A percentile compares a stretch with the other conserved stretches of the same genome.
phyloP scores from a whole-genome alignment of 2,113 vertebrate genomes.

The Pelusios castaneus region DNA sequence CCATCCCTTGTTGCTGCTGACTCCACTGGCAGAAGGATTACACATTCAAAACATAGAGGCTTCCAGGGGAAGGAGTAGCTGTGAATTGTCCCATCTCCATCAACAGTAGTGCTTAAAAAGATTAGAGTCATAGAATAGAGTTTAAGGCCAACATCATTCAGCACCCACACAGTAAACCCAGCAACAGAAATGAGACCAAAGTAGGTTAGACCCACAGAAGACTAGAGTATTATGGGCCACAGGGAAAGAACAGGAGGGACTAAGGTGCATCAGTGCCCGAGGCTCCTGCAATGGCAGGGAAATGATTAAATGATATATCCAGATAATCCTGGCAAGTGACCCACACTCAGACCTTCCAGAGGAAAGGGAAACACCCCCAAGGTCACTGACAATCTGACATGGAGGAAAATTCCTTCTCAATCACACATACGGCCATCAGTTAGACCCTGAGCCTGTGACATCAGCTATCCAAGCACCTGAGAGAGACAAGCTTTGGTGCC shows the following conservation, averaged over 20 bases:
- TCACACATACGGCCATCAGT: background rate
- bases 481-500: background rate
- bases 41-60: background rate
- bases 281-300: background rate
- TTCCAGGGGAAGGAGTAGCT: background rate
- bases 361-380: background rate
- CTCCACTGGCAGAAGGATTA: background rate
- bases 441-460: background rate
- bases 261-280: background rate
- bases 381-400: background rate
- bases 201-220: background rate
- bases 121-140: background rate
- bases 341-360: background rate
- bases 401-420: background rate
- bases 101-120: background rate
- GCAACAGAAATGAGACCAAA: background rate
- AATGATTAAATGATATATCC: background rate
- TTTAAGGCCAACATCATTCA: background rate
- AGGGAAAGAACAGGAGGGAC: background rate
- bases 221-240: background rate
- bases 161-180: background rate
- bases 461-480: background rate
- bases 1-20: too few species aligned
- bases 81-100: background rate
- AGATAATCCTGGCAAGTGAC: background rate